Evolutionary conservation across 2,113 vertebrate species (phyloP).

Genomic region (Sebastes fasciatus): DNA sequence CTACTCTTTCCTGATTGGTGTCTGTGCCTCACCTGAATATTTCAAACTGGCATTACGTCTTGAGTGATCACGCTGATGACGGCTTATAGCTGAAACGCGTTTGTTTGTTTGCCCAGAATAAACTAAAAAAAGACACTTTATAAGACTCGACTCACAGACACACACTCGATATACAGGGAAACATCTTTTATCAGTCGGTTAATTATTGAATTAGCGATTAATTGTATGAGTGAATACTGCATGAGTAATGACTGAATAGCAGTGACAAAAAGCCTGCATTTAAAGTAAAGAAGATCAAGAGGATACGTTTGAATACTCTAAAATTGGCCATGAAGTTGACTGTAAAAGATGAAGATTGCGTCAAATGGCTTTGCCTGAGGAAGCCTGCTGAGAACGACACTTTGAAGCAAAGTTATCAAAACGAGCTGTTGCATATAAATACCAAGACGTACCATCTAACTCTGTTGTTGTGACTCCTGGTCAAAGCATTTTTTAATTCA

Average conservation of each 20-base stretch:
- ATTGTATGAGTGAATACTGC: neutral
- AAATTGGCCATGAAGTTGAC: neutral
- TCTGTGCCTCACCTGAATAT: too few relatives aligned
- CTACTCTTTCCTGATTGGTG: too few relatives aligned
- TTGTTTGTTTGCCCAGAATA: too few relatives aligned
- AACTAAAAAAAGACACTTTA: too few relatives aligned
- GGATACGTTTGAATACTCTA: constrained; percentile 19
- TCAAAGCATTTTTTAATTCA: constrained; percentile 1
- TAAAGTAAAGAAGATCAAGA: constrained; percentile 13
- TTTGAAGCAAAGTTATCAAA: constrained; percentile 9
- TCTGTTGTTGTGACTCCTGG: constrained; percentile 12
- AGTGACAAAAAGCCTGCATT: constrained; percentile 18
- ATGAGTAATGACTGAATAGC: neutral
- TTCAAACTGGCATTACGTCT: too few relatives aligned
- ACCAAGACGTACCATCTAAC: neutral
- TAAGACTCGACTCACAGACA: too few relatives aligned
- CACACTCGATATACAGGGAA: neutral
- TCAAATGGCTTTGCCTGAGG: constrained; percentile 13
- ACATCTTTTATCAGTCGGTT: neutral
- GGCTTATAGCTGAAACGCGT: too few relatives aligned
- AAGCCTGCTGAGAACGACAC: neutral
- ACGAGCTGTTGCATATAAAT: constrained; percentile 24
- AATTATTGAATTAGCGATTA: constrained; percentile 12
- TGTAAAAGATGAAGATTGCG: neutral
- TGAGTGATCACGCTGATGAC: too few relatives aligned